A percentile compares a stretch with the other conserved stretches of the same genome.
Conservation (phyloP, 2,888 invertebrate species). For the Julus scandinavius region DNA sequence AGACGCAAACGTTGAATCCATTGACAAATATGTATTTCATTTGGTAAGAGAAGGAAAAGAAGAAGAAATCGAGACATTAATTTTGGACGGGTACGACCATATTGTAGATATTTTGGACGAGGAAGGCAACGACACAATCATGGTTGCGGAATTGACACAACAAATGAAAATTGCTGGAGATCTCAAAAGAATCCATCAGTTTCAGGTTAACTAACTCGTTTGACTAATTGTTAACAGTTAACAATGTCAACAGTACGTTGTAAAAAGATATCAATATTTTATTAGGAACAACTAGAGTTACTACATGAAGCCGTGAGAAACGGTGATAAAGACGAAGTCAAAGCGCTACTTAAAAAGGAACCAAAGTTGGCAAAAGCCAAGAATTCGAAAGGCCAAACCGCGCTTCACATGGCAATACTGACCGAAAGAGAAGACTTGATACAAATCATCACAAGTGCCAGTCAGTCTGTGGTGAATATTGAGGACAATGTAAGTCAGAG, state of each 20-base stretch:
- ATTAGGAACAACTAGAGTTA: slow-evolving; percentile 79
- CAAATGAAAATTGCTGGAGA: slow-evolving; percentile 76
- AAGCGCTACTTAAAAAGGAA: slow-evolving; percentile 66
- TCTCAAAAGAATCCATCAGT: slow-evolving; percentile 77
- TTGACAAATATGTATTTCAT: slow-evolving; percentile 77
- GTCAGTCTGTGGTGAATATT: slow-evolving; percentile 78
- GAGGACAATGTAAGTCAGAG: slow-evolving; percentile 82
- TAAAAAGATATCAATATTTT: slow-evolving; percentile 8
- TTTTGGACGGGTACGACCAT: slow-evolving; percentile 88
- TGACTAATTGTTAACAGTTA: no score
- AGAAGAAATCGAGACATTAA: slow-evolving; percentile 74
- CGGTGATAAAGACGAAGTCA: slow-evolving; percentile 73
- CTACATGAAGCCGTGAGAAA: slow-evolving; percentile 78
- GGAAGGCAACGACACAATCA: slow-evolving; percentile 73
- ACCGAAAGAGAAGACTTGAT: slow-evolving; percentile 85
- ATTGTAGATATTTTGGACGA: slow-evolving; percentile 78
- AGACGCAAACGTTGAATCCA: slow-evolving; percentile 80
- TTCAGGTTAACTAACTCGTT: slow-evolving; percentile 73
- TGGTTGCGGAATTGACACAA: slow-evolving; percentile 76
- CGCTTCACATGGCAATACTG: slow-evolving; percentile 87
- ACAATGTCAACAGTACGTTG: no score
- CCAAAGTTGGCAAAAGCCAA: slow-evolving; percentile 70
- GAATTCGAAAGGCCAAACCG: slow-evolving; percentile 77
- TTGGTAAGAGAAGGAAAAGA: slow-evolving; percentile 70
- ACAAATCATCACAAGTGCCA: slow-evolving; percentile 77